phyloP scores from a whole-genome alignment of 2,797 vertebrate genomes.

The Hippopotamyrus pictus region DNA sequence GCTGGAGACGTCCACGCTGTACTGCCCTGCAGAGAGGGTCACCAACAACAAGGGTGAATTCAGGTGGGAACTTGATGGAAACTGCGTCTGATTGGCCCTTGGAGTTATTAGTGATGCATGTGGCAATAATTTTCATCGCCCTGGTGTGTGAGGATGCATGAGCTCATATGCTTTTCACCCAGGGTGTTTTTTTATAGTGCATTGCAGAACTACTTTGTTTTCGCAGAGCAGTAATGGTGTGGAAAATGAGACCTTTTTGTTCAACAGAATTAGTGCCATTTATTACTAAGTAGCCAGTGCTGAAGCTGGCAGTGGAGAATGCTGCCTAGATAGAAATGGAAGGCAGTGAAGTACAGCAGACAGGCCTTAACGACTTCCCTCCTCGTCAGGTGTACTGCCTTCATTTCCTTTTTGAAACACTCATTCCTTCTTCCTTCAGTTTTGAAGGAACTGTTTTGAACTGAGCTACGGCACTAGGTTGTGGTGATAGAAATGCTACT shows the following conservation, averaged over 20 bases:
- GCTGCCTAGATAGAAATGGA: constrained; percentile 28
- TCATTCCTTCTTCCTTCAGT: background rate
- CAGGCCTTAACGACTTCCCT: background rate
- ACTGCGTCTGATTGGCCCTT: background rate
- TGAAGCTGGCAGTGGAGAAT: background rate
- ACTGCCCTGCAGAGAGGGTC: constrained; percentile 77
- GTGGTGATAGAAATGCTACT: background rate
- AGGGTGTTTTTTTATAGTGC: constrained; percentile 39
- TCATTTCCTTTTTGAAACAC: background rate
- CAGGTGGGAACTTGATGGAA: constrained; percentile 61
- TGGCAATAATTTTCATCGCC: background rate
- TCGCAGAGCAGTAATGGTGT: constrained; percentile 54
- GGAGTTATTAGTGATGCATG: background rate
- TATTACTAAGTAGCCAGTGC: constrained; percentile 52
- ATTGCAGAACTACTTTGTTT: constrained; percentile 43
- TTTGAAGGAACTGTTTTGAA: background rate
- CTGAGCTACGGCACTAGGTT: background rate
- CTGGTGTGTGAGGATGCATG: background rate
- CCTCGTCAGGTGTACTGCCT: constrained; percentile 4
- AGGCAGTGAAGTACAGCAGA: background rate
- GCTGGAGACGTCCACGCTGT: constrained; percentile 74
- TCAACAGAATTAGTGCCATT: constrained; percentile 52
- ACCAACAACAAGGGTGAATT: constrained; percentile 87
- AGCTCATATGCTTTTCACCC: background rate
- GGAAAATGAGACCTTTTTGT: constrained; percentile 54